These are phyloP conservation scores for Cavia porcellus DNA, from an alignment of 2,113 vertebrate species.

Conservation along the genomic window DNA sequence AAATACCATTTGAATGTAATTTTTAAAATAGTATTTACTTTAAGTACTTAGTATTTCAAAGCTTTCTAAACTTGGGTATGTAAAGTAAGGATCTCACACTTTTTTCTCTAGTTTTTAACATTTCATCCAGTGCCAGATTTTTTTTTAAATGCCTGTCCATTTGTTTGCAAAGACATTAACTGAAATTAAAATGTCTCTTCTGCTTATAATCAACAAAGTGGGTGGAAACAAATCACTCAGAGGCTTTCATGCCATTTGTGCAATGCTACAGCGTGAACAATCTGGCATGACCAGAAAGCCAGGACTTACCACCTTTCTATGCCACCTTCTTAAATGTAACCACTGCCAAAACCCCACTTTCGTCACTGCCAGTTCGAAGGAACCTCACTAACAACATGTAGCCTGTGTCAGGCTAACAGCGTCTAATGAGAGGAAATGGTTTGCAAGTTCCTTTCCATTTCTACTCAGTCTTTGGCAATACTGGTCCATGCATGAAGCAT, in stretches of 20 bases:
- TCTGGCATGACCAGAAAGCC: constrained; percentile 24
- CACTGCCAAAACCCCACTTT: background rate
- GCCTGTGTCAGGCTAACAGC: background rate
- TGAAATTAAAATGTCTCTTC: background rate
- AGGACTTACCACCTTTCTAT: background rate
- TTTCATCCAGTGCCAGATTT: background rate
- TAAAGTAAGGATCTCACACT: background rate
- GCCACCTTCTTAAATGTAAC: background rate
- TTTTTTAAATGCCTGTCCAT: background rate
- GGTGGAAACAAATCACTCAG: background rate
- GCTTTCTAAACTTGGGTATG: background rate
- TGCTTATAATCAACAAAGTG: background rate
- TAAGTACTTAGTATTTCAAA: background rate
- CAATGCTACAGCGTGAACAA: background rate
- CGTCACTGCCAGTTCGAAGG: background rate
- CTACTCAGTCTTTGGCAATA: background rate
- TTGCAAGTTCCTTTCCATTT: background rate
- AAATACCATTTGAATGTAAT: background rate
- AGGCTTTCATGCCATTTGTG: background rate
- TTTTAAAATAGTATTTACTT: background rate
- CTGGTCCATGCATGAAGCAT: background rate
- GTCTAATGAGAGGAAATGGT: background rate
- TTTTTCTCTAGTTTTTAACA: background rate
- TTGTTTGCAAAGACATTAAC: background rate
- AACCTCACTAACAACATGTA: background rate